phyloP scores from a whole-genome alignment of 2,888 invertebrate genomes.

The Acleris literana region DNA sequence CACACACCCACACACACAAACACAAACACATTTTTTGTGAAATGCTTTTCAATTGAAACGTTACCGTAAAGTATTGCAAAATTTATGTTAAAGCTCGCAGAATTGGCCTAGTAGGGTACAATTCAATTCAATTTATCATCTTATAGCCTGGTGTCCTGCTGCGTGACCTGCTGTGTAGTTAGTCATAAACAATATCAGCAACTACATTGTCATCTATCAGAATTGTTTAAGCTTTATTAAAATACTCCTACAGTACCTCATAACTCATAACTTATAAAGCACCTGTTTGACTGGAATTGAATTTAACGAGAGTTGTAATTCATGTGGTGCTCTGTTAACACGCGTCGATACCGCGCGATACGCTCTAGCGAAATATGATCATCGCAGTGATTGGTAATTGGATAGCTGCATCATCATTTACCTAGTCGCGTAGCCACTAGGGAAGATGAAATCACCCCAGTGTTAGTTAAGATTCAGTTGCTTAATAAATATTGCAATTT shows the following conservation, averaged over 20 bases:
- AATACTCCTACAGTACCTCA: not conserved
- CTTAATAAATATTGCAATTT: not conserved
- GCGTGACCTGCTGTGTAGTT: constrained; percentile 18
- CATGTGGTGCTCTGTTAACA: not conserved
- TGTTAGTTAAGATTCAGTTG: not conserved
- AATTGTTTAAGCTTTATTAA: constrained; percentile 7
- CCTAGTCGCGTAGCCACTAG: not conserved
- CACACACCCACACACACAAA: no score
- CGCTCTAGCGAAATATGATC: constrained; percentile 10
- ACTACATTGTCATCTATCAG: constrained; percentile 17
- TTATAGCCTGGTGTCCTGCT: constrained; percentile 25
- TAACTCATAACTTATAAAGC: not conserved
- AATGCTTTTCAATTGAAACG: not conserved
- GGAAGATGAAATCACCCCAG: not conserved
- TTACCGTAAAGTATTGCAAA: not conserved
- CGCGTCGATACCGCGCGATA: not conserved
- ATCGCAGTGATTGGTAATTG: constrained; percentile 18
- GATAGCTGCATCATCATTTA: constrained; percentile 7
- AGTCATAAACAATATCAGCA: constrained; percentile 27
- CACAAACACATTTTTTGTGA: not conserved
- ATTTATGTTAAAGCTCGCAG: constrained; percentile 5
- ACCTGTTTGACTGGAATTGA: no score
- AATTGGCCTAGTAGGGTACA: constrained; percentile 15
- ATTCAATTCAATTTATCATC: constrained; percentile 33
- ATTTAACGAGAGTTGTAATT: no score